These are phyloP conservation scores for Pseudococcus jackbeardsleyi DNA, from an alignment of 2,888 invertebrate genomes.

Conservation along the genomic window DNA sequence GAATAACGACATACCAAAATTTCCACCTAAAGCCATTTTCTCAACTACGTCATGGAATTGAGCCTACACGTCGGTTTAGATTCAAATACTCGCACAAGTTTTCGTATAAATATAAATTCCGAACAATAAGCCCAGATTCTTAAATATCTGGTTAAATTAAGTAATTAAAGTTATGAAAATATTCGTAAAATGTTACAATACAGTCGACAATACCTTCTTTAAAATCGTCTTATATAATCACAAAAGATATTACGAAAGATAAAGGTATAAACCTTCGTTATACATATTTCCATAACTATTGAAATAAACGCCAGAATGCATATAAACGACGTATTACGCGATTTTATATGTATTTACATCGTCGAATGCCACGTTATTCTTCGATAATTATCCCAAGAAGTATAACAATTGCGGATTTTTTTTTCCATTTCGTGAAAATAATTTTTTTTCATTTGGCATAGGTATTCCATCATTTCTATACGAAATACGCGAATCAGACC, in stretches of 20 bases:
- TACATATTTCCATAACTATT: conserved; percentile 17
- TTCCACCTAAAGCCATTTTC: no score
- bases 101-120: background rate
- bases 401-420: conserved; percentile 12
- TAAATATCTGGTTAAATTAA: background rate
- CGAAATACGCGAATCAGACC: background rate
- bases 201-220: background rate
- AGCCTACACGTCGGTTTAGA: no score
- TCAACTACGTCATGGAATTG: no score
- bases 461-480: background rate
- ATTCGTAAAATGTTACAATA: conserved; percentile 18
- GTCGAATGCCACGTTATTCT: background rate
- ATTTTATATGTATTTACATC: background rate
- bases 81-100: no score
- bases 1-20: no score
- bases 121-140: background rate
- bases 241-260: conserved; percentile 17
- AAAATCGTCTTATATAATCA: conserved; percentile 22
- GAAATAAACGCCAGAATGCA: conserved; percentile 8
- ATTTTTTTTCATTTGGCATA: background rate
- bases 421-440: background rate
- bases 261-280: background rate
- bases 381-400: background rate
- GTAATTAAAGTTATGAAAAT: conserved; percentile 1
- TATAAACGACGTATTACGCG: background rate